phyloP scores from a whole-genome alignment of 2,888 invertebrate genomes.

The Drosophila rubida region DNA sequence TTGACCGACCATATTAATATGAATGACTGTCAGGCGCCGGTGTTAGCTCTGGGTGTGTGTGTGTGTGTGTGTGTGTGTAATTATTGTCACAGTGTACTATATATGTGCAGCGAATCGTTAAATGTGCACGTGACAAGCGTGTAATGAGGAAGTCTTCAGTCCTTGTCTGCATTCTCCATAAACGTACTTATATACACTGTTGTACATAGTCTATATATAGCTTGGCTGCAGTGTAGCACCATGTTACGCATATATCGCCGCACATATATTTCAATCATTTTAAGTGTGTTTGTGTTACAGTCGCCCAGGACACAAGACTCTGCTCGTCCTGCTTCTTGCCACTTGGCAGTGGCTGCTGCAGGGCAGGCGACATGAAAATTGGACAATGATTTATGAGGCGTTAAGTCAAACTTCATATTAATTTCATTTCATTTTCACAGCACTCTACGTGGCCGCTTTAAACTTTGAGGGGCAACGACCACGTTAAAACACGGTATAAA shows the following conservation, averaged over 20 bases:
- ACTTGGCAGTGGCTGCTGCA: slow-evolving; percentile 24
- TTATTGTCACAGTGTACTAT: slow-evolving; percentile 41
- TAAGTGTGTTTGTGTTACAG: slow-evolving; percentile 77
- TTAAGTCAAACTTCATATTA: slow-evolving; percentile 81
- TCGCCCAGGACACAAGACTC: slow-evolving; percentile 61
- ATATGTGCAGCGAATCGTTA: slow-evolving; percentile 73
- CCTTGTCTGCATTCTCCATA: slow-evolving; percentile 31
- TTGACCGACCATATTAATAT: slow-evolving; percentile 76
- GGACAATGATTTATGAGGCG: slow-evolving; percentile 81
- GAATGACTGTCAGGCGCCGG: slow-evolving; percentile 67
- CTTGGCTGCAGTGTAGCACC: slow-evolving; percentile 57
- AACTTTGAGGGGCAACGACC: slow-evolving; percentile 50
- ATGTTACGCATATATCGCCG: slow-evolving; percentile 70
- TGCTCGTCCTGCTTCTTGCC: slow-evolving; percentile 16
- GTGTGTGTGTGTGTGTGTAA: slow-evolving; percentile 33
- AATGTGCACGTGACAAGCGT: slow-evolving; percentile 81
- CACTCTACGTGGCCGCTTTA: slow-evolving; percentile 49
- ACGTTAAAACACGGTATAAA: slow-evolving; percentile 26
- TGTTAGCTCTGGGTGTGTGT: slow-evolving; percentile 32
- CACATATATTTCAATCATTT: slow-evolving; percentile 78
- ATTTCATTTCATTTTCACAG: slow-evolving; percentile 76
- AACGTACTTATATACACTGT: slow-evolving; percentile 23
- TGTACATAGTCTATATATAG: background rate
- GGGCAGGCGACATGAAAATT: slow-evolving; percentile 69
- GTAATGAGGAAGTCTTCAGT: slow-evolving; percentile 75